Evolutionary conservation across 2,888 invertebrate genomes (phyloP).

Genomic region (Archips crataeganus): DNA sequence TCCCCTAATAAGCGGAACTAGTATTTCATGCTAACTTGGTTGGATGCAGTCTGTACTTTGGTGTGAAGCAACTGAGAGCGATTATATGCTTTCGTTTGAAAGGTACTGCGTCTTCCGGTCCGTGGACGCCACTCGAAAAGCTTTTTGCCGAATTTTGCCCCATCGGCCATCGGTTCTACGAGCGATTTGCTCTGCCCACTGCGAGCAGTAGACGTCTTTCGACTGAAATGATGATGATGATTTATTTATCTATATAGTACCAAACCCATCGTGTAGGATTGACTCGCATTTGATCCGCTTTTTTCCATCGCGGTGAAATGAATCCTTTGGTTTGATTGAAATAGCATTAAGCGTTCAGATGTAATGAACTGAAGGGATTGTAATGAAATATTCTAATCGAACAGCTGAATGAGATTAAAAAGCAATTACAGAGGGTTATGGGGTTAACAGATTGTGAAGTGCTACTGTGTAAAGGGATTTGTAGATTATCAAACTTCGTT

Average conservation of each 20-base stretch:
- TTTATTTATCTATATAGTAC: no score
- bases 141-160: no score
- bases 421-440: slow-evolving; percentile 53
- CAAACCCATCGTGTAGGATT: no score
- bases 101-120: no score
- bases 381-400: slow-evolving; percentile 43
- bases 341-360: slow-evolving; percentile 14
- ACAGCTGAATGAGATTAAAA: slow-evolving; percentile 57
- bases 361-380: slow-evolving; percentile 21
- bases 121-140: no score
- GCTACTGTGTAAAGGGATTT: slow-evolving; percentile 18
- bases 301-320: no score
- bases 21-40: slow-evolving; percentile 28
- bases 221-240: no score
- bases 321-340: slow-evolving; percentile 14
- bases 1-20: slow-evolving; percentile 31
- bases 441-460: slow-evolving; percentile 16
- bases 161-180: no score
- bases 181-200: no score
- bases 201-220: no score
- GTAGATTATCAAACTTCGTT: not conserved
- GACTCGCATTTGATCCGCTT: no score
- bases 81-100: not conserved
- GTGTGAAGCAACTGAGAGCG: not conserved
- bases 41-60: slow-evolving; percentile 9